These are phyloP conservation scores for Menura novaehollandiae DNA, from an alignment of 2,113 vertebrate genomes.

Conservation along the genomic window DNA sequence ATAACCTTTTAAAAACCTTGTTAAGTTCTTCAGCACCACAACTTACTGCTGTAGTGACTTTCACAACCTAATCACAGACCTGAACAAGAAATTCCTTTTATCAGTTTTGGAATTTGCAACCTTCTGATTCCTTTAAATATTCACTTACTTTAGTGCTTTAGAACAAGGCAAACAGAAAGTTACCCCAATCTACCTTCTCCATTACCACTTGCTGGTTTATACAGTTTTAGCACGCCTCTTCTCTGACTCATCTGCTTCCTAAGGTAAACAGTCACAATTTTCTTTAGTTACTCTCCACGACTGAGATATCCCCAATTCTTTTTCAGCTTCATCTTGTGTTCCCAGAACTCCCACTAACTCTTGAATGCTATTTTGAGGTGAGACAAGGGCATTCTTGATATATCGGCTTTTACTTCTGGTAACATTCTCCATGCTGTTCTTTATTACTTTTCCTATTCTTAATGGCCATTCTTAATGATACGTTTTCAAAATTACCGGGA, in stretches of 20 bases:
- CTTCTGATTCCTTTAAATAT: not conserved
- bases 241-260: slow-evolving; percentile 29
- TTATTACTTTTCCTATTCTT: not conserved
- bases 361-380: not conserved
- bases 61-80: not conserved
- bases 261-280: slow-evolving; percentile 7
- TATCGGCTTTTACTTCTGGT: not conserved
- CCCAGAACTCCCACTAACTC: slow-evolving; percentile 35
- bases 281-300: not conserved
- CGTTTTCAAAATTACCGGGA: not conserved
- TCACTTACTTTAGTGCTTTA: not conserved
- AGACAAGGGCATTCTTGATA: not conserved
- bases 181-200: not conserved
- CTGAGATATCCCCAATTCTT: not conserved
- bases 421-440: not conserved
- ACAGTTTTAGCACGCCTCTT: not conserved
- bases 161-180: not conserved
- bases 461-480: not conserved
- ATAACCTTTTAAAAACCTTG: not conserved
- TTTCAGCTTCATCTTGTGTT: not conserved
- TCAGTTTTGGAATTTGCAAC: not conserved
- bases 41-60: not conserved
- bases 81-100: not conserved
- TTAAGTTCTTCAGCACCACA: not conserved
- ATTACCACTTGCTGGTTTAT: not conserved